phyloP scores from a whole-genome alignment of 92 coral and sea anemone species.

The Montipora capitata region DNA sequence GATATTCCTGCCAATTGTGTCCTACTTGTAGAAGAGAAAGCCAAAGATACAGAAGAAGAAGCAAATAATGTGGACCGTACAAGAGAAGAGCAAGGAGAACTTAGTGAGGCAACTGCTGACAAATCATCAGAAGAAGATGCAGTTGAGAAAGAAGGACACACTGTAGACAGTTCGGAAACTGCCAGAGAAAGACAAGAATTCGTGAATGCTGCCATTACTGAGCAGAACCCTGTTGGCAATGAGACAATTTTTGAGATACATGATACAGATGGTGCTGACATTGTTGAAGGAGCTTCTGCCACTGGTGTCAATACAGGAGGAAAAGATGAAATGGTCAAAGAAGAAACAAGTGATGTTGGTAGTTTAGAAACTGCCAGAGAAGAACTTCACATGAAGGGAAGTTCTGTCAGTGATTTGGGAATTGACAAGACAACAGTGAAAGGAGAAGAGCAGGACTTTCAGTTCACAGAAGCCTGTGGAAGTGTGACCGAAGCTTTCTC shows the following conservation, averaged over 20 bases:
- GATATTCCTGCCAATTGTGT: too few species aligned
- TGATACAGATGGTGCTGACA: neutral
- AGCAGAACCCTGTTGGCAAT: neutral
- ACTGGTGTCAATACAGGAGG: neutral
- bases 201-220: neutral
- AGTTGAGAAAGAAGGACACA: neutral
- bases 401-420: neutral
- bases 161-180: neutral
- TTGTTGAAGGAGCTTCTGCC: neutral
- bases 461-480: conserved; percentile 42
- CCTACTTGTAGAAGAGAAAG: too few species aligned
- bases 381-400: neutral
- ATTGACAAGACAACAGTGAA: neutral
- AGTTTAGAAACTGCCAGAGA: neutral
- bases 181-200: neutral
- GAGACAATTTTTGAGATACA: conserved; percentile 16
- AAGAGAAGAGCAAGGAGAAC: too few species aligned
- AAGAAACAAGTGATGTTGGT: conserved; percentile 19
- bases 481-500: conserved; percentile 37
- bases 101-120: too few species aligned
- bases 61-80: too few species aligned
- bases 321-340: neutral
- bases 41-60: too few species aligned
- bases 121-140: too few species aligned
- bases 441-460: neutral